Evolutionary conservation across 2,888 invertebrate genomes (phyloP).

Genomic region (Seira ritae): DNA sequence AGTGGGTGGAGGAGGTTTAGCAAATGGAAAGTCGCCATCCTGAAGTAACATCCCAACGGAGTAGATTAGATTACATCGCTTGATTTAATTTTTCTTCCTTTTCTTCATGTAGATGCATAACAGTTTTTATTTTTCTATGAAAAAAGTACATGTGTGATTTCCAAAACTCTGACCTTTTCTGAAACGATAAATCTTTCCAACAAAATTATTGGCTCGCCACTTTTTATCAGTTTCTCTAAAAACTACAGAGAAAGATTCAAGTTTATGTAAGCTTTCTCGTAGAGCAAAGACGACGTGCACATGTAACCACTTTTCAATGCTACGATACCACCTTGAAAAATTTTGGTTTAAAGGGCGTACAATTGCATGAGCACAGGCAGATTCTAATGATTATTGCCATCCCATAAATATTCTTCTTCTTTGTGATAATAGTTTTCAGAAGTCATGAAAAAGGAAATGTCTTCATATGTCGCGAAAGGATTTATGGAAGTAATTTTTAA

Average conservation of each 20-base stretch:
- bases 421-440: neutral
- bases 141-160: neutral
- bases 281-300: too few species aligned
- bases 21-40: conserved; percentile 27
- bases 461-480: too few species aligned
- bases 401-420: conserved; percentile 3
- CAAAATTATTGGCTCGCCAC: neutral
- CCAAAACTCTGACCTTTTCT: neutral
- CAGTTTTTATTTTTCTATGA: conserved; percentile 10
- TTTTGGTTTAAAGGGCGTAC: neutral
- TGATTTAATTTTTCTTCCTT: neutral
- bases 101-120: neutral
- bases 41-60: too few species aligned
- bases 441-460: neutral
- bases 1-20: conserved; percentile 27
- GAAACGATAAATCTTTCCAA: conserved; percentile 1
- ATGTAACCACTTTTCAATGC: conserved; percentile 1
- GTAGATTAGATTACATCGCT: neutral
- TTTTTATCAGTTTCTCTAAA: too few species aligned
- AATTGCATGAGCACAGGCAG: neutral
- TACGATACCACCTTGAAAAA: neutral
- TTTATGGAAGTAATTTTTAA: too few species aligned
- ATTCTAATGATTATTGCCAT: conserved; percentile 3
- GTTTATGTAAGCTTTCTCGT: too few species aligned
- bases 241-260: neutral